Conservation (phyloP, 2,888 invertebrate species). For the Halocaridina rubra region DNA sequence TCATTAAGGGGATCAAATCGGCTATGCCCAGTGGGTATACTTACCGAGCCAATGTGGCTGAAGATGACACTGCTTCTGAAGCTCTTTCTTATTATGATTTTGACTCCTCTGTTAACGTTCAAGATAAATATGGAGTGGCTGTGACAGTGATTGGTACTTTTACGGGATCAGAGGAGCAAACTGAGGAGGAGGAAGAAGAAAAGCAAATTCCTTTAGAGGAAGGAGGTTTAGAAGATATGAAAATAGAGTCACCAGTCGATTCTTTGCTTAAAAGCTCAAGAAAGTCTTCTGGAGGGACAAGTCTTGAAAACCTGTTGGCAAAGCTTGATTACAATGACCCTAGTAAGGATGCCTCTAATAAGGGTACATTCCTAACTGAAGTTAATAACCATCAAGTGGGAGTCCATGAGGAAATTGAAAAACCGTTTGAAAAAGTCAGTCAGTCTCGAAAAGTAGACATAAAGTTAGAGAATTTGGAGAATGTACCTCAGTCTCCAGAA, state of each 20-base stretch:
- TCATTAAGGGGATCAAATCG: constrained; percentile 9
- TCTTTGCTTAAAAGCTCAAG: constrained; percentile 20
- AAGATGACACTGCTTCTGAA: constrained; percentile 31
- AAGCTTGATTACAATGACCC: neutral
- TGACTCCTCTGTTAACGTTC: constrained; percentile 24
- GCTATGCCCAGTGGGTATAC: constrained; percentile 40
- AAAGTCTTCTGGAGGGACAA: constrained; percentile 1
- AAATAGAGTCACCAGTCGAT: constrained; percentile 18
- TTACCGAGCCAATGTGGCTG: constrained; percentile 15
- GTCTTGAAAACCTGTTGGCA: neutral
- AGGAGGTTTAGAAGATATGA: constrained; percentile 19
- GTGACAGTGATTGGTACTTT: constrained; percentile 34
- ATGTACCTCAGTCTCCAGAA: neutral
- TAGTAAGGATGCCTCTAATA: neutral
- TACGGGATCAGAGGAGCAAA: neutral
- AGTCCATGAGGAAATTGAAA: neutral
- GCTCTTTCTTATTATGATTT: constrained; percentile 45
- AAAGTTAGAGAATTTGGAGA: constrained; percentile 4
- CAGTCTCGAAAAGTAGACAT: neutral
- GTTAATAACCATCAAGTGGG: neutral
- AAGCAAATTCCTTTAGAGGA: constrained; percentile 34
- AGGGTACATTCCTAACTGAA: constrained; percentile 8
- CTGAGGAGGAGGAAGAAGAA: neutral
- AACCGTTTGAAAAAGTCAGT: neutral
- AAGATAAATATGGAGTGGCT: constrained; percentile 45